Base-by-base conservation (phyloP, 2,797 vertebrate species). In the Amniataba percoides region DNA sequence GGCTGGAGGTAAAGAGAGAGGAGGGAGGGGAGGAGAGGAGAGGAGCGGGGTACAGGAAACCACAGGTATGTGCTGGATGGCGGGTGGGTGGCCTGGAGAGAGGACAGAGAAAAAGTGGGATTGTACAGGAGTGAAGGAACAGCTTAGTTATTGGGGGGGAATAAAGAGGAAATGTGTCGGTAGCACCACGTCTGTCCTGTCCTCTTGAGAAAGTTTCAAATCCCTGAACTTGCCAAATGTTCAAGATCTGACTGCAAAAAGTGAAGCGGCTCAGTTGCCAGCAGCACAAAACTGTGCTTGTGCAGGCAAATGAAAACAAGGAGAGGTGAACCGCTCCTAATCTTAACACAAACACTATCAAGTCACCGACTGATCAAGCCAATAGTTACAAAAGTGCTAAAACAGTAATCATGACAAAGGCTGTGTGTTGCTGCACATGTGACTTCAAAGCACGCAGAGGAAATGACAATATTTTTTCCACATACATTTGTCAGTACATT, bases 61-160 rank as follows among this genome's bases (percentile, higher is more conserved):
- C 95, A 92, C 95, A 95, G 94, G 94, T 95, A 95, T 96, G 94
- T 85, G 84, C 88, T 84, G 88, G 91, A 88, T 72, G 91, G 91
- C 62, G 86, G 89, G 90, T 92, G 92, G 89, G 93, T 92, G 92
- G 87, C 89, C 85, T 63, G 58, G 59, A 80, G 85, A 87, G 71
- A 83, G 80, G 79, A 84, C 84, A 61, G 62, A 73, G 81, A 73
- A 74, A 85, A 79, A 80, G 58, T 76, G 77, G 58, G 71, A 68
- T 73, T 62, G 74, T 84, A 81, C 78, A 88, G 83, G 70, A 82
- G 82, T 31, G 67, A 70, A 78, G 73, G 76, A 91, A 78, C 71
- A 78, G 61, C 55, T 36, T 5, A 79, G 49, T 74, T 76, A 52
- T 15, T 3, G n/a, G 48, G 58, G 43, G 58, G n/a, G 56, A 59